Evolutionary conservation across 1,140 invertebrate genomes (phyloP), one percentile per base, ranked within the genome.

Genomic region (Palaemon carinicauda): DNA sequence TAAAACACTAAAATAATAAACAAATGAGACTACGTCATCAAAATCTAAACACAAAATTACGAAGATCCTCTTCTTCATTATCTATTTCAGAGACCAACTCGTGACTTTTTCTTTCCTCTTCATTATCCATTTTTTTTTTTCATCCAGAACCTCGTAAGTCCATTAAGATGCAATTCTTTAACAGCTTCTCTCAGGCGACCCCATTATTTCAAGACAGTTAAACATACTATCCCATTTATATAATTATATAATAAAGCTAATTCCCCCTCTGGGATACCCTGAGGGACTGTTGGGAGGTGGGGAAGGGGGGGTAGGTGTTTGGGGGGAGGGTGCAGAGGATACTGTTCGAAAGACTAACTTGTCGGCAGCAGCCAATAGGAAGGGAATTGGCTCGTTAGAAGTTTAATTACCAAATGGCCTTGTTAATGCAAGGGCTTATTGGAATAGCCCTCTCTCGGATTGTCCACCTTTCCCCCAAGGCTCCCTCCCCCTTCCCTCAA

Each of bases 351-450:
- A 77, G 82, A 83, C 82, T 83, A 75, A 83, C 71, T 75, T 31
- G 82, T 56, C 69, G 80, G 60, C 80, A 75, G 71, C 29, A 83
- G 82, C 71, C 82, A 77, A 83, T 75, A 77, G 82, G 81, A 83
- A 83, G 82, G 82, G 71, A 83, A 83, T 83, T 73, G 82, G 51
- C 71, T 77, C 82, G 73, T 83, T 83, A 83, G 82, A 77, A 83
- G 71, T 83, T 75, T 83, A 83, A 83, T 83, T 83, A 83, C 82
- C 82, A 33, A 83, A 83, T 83, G 82, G 82, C 60, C 71, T 83
- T 56, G 51, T 83, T 83, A 83, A 83, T 83, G 82, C 82, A 71
- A 27, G 12, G 71, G 71, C 73, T 83, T 73, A 83, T 83, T 83
- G 82, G 80, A 82, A 82, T 73, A 53, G 53, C 53, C 73, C 41